These are phyloP conservation scores for Ips nitidus DNA, from an alignment of 1,140 invertebrate species.

Conservation along the genomic window DNA sequence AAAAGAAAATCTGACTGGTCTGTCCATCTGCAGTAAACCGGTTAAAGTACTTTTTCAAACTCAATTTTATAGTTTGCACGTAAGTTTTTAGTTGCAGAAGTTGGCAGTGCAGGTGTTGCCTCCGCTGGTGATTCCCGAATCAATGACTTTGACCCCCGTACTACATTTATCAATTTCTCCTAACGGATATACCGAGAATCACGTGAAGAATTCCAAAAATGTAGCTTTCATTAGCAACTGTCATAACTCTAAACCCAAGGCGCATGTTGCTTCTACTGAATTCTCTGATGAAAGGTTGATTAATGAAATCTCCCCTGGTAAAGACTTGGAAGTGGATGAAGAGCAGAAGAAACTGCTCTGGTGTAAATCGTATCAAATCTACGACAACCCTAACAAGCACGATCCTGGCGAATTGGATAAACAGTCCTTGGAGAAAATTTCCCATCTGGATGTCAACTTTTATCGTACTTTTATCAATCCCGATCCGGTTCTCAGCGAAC, in stretches of 20 bases:
- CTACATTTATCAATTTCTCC: constrained; percentile 39
- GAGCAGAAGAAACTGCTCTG: neutral
- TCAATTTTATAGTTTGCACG: too few species aligned
- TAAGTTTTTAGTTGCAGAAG: constrained; percentile 28
- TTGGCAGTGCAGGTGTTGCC: constrained; percentile 40
- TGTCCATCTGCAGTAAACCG: too few species aligned
- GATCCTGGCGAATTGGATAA: constrained; percentile 22
- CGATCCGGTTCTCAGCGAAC: neutral
- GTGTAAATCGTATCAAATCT: constrained; percentile 30
- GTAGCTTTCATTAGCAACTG: constrained; percentile 28
- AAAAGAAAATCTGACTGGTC: too few species aligned
- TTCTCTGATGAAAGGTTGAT: neutral
- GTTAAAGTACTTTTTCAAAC: too few species aligned
- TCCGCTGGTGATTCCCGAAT: constrained; percentile 33
- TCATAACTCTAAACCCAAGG: neutral
- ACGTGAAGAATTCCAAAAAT: constrained; percentile 21
- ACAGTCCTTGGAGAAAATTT: constrained; percentile 22
- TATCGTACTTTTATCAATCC: constrained; percentile 39
- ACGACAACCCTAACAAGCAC: constrained; percentile 28
- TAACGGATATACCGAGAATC: constrained; percentile 21
- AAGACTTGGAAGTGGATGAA: neutral
- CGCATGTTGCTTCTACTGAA: neutral
- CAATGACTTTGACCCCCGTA: constrained; percentile 25
- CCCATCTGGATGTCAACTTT: constrained; percentile 25
- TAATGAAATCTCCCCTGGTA: neutral